phyloP scores from a whole-genome alignment of 2,888 invertebrate species.

The Molorchus minor region DNA sequence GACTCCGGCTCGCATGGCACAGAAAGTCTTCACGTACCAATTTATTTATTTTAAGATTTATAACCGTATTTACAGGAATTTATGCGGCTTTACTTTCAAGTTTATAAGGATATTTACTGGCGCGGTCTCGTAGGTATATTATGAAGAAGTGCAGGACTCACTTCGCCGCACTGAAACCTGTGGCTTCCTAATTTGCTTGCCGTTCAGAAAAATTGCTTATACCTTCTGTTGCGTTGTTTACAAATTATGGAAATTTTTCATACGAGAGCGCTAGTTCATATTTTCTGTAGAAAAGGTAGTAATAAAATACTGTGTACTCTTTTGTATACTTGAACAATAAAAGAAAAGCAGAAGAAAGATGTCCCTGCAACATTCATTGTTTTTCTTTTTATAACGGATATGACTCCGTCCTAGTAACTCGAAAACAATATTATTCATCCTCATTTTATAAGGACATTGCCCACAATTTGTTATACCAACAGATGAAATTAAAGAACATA shows the following conservation, averaged over 20 bases:
- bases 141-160: neutral
- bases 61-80: slow-evolving; percentile 38
- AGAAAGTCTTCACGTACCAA: slow-evolving; percentile 34
- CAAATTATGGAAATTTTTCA: neutral
- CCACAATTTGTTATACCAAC: no score
- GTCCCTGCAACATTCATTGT: no score
- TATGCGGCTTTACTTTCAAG: slow-evolving; percentile 23
- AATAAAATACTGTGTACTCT: no score
- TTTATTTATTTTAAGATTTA: slow-evolving; percentile 47
- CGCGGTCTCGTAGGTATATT: slow-evolving; percentile 4
- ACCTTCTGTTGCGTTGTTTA: neutral
- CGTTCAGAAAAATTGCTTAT: neutral
- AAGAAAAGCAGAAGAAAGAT: no score
- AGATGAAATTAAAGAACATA: no score
- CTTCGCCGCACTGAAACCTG: neutral
- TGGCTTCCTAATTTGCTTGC: neutral
- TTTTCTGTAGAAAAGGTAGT: no score
- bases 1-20: slow-evolving; percentile 27
- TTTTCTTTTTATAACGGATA: no score
- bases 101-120: slow-evolving; percentile 20
- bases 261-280: neutral
- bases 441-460: no score
- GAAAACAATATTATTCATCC: no score
- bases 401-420: no score
- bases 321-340: no score